Base-by-base conservation (phyloP, 2,888 invertebrate species). In the Tupiocoris notatus region DNA sequence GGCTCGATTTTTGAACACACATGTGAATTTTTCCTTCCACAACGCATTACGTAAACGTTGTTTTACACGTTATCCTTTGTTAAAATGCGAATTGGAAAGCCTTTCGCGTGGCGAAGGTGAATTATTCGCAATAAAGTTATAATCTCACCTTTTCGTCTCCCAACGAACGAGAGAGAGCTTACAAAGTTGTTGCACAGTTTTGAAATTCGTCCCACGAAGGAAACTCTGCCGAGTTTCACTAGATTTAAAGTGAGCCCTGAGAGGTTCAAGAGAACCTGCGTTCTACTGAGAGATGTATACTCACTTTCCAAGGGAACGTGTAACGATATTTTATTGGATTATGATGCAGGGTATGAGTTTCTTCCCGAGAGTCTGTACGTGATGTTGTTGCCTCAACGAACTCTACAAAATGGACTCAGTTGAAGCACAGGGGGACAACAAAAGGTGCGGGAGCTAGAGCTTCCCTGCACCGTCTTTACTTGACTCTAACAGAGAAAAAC, bases 291-390 rank as follows among this genome's bases (percentile, higher is more conserved):
- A 39, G 39, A 39, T 39, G 39, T 12, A 39, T 39, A 39, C 39
- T 3, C 39, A 39, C 39, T 39, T 39, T 39, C 39, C 39, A 12
- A 39, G 39, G 39, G 39, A 39, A 39, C 39, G 39, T 39, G 12
- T 59, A 70, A 70, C 70, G 59, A 70, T 70, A 70, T 70, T 70
- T 70, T 70, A 70, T 70, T 70, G 70, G 70, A 70, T 70, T 70
- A 70, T 70, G 70, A 70, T 70, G 70, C 70, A 12, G 70, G 39
- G 70, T 70, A 70, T 59, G 70, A 70, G 70, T 70, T 70, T 54
- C 70, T 67, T 18, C 22, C 6, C 39, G 12, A 39, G 39, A 39
- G 39, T 39, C 39, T 39, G 39, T 39, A 39, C 39, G 39, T 39
- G 39, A 39, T 39, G 39, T 39, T 39, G 39, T 39, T 39, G 39